Conservation (phyloP, 2,113 vertebrate species). For the Oxyura jamaicensis region DNA sequence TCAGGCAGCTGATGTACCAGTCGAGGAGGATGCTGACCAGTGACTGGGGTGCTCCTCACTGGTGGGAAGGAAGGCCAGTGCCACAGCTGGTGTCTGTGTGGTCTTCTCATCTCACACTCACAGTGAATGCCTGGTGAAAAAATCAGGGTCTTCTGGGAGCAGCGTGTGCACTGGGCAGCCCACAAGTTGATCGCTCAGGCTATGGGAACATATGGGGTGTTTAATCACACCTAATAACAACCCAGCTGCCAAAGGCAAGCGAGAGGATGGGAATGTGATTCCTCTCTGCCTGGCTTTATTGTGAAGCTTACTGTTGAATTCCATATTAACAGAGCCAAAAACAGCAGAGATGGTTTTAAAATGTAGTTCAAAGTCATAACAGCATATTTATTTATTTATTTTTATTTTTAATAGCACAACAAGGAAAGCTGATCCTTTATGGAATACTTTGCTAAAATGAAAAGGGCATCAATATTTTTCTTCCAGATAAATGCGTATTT, state of each 20-base stretch:
- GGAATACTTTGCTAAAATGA: not conserved
- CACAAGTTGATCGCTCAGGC: fast-evolving
- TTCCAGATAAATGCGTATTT: constrained; percentile 37
- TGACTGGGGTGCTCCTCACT: not conserved
- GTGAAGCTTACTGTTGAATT: not conserved
- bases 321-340: constrained; percentile 9
- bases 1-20: not conserved
- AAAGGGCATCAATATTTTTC: constrained; percentile 15
- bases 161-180: not conserved
- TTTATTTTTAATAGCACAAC: not conserved
- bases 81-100: not conserved
- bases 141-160: not conserved
- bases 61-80: not conserved
- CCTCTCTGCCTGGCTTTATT: not conserved
- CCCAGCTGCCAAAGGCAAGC: not conserved
- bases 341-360: not conserved
- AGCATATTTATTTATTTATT: not conserved
- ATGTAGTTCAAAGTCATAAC: not conserved
- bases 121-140: not conserved
- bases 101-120: not conserved
- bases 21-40: not conserved
- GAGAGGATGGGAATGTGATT: not conserved
- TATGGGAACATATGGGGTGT: not conserved
- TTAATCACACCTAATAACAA: not conserved
- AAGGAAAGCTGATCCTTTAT: constrained; percentile 26